phyloP scores from a whole-genome alignment of 2,888 invertebrate species.

The Eueremaeus valkanovi region DNA sequence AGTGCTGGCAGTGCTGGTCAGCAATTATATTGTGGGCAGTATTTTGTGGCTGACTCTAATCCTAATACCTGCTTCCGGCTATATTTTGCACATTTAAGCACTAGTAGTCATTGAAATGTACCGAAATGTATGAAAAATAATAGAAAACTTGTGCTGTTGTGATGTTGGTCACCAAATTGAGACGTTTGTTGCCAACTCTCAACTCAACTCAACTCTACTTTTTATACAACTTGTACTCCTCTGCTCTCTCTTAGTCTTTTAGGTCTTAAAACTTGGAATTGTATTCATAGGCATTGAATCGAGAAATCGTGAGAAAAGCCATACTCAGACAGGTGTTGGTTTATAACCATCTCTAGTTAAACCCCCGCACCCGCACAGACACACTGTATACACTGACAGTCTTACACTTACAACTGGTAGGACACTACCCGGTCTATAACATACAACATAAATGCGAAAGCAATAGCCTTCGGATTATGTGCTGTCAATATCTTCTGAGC shows the following conservation, averaged over 20 bases:
- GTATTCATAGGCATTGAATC: conserved; percentile 1
- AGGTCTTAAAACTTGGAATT: not conserved
- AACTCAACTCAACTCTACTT: not conserved
- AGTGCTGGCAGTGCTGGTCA: not conserved
- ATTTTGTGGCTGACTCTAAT: conserved; percentile 7
- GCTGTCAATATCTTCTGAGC: no score
- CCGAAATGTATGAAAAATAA: not conserved
- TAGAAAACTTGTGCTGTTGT: not conserved
- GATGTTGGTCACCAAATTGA: conserved; percentile 10
- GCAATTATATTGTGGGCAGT: conserved; percentile 18
- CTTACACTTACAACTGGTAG: no score
- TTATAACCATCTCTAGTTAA: no score
- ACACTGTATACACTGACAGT: no score
- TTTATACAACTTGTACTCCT: not conserved
- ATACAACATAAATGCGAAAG: no score
- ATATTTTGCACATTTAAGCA: not conserved
- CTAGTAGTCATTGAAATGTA: not conserved
- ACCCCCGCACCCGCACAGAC: no score
- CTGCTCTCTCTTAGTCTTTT: no score
- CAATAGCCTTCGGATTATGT: no score
- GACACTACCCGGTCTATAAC: no score
- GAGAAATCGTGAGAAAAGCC: conserved; percentile 13
- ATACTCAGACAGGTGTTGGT: not conserved
- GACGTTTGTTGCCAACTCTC: not conserved
- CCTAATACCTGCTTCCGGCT: conserved; percentile 11